Base-by-base conservation (phyloP, 2,113 vertebrate species). In the Smithornis capensis region DNA sequence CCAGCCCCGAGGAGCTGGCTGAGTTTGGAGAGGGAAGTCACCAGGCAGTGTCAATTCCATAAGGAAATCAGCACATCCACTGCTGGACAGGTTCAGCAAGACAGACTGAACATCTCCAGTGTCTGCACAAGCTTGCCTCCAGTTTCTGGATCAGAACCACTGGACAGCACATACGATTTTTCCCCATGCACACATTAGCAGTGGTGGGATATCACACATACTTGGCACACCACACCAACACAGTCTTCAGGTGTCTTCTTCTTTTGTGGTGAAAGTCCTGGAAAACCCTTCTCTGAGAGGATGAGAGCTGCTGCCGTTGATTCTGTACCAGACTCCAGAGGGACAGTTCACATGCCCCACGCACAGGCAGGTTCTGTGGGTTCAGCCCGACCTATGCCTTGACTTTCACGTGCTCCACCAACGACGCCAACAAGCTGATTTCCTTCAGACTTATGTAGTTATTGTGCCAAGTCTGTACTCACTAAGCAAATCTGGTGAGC, bases 151-250 rank as follows among this genome's bases (percentile, higher is more conserved):
- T 23, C 27, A 2, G 38, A 38, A 69, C 10, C 10, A 13, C 2
- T 40, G 53, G n/a, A n/a, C n/a, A 57, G 14, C 6, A 15, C n/a
- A 17, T 0, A 17, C 0, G 3, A 7, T 9, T 47, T 44, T 19
- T 18, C 42, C n/a, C 44, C 29, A 6, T 3, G 10, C n/a, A 28
- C 33, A 64, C 25, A 5, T 5, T 8, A 55, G 11, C 49, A 18
- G 7, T 0, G 4, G 19, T 24, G 13, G 18, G 53, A 18, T 22
- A 35, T 38, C 19, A 47, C 2, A 55, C 31, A 9, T 1, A 15
- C 0, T 1, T 1, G 12, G 47, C 0, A 21, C 19, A 11, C 18
- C 3, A 1, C 2, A 2, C 24, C 29, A 29, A 7, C 1, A 16
- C n/a, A 10, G 14, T 5, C 28, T 73, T 16, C 37, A 49, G 23